A percentile compares a stretch with the other conserved stretches of the same genome.
phyloP scores from a whole-genome alignment of 2,113 vertebrate species.

The Pseudopipra pipra region DNA sequence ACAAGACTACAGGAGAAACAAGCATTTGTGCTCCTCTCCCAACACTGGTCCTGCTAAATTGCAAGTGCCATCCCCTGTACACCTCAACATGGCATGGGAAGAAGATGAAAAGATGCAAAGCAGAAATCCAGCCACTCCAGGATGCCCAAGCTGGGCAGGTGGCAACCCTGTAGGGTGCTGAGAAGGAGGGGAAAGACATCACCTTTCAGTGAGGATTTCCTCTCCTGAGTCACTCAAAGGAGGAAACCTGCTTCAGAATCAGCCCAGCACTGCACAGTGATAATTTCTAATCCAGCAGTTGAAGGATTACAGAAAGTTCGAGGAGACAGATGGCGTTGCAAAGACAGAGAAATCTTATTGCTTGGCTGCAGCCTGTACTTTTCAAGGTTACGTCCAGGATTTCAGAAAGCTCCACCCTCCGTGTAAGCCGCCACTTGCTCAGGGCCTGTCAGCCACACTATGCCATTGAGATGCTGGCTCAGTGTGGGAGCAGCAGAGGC shows the following conservation, averaged over 20 bases:
- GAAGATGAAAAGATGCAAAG: neutral
- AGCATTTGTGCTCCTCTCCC: neutral
- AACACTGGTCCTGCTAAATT: neutral
- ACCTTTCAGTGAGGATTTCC: rapidly evolving
- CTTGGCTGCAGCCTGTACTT: conserved; percentile 8
- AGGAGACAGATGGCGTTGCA: conserved; percentile 50
- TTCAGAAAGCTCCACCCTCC: neutral
- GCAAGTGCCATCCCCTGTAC: neutral
- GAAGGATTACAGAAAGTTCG: conserved; percentile 48
- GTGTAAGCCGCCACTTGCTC: neutral
- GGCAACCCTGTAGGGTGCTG: neutral
- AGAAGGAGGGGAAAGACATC: neutral
- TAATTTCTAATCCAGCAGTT: conserved; percentile 45
- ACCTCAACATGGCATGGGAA: neutral
- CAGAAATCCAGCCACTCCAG: neutral
- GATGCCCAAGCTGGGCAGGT: neutral
- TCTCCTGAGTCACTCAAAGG: neutral
- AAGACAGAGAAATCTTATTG: conserved; percentile 12
- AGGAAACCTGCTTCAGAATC: neutral
- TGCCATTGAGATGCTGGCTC: neutral
- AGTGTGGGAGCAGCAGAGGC: neutral
- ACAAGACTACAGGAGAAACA: neutral
- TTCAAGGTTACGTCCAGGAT: neutral
- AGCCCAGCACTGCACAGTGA: neutral
- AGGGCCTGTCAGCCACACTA: neutral